A percentile compares a stretch with the other conserved stretches of the same genome.
These are phyloP conservation scores for Cygnus atratus DNA, from an alignment of 2,113 vertebrate species.

Conservation along the genomic window DNA sequence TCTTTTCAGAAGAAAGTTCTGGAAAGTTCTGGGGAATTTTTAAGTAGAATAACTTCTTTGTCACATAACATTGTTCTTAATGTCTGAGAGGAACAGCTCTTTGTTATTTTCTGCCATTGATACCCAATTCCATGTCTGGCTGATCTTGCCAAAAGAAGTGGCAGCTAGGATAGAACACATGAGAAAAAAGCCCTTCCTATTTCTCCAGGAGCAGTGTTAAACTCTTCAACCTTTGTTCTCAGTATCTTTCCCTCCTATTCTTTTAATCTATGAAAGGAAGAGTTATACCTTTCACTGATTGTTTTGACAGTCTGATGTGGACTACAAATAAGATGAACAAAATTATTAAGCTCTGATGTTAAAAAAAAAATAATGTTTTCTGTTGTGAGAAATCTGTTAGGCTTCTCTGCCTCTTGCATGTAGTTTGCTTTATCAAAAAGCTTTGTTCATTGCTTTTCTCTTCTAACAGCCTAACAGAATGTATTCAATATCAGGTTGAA, in stretches of 20 bases:
- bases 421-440: background rate
- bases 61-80: background rate
- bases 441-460: background rate
- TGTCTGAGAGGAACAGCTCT: background rate
- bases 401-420: background rate
- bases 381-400: background rate
- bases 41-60: background rate
- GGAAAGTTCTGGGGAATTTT: background rate
- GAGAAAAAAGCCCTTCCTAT: background rate
- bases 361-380: background rate
- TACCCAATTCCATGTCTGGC: rapidly evolving
- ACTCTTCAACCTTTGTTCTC: background rate
- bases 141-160: rapidly evolving
- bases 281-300: background rate
- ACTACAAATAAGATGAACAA: background rate
- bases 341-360: background rate
- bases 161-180: background rate
- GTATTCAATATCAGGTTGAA: background rate
- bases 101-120: background rate
- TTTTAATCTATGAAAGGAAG: background rate
- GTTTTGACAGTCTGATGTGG: background rate
- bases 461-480: background rate
- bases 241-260: background rate
- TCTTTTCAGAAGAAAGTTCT: background rate
- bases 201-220: background rate